These are phyloP conservation scores for Sphaerophoria rueppellii DNA, from an alignment of 2,888 invertebrate species.

Conservation along the genomic window DNA sequence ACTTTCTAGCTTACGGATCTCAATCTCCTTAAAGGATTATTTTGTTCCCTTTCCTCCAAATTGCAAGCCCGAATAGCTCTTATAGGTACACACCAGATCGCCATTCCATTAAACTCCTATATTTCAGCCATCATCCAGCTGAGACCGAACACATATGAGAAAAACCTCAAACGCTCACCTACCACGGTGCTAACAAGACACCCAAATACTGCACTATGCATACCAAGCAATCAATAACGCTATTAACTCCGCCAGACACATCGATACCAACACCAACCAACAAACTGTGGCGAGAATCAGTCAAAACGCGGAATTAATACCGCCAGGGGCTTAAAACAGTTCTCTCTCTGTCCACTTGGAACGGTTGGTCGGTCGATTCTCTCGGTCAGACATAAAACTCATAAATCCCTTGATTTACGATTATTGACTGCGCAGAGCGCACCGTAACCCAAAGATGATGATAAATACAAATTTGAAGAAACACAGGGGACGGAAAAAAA, in stretches of 20 bases:
- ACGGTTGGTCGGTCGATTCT: conserved; percentile 15
- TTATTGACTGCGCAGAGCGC: conserved; percentile 69
- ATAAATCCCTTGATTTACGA: conserved; percentile 74
- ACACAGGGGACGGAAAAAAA: conserved; percentile 10
- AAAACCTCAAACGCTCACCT: conserved; percentile 35
- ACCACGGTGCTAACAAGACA: conserved; percentile 71
- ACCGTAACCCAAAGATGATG: conserved; percentile 59
- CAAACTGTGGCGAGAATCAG: conserved; percentile 63
- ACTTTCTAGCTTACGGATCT: conserved; percentile 60
- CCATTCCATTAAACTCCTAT: conserved; percentile 53
- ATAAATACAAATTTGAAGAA: conserved; percentile 30
- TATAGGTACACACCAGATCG: conserved; percentile 18
- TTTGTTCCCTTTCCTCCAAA: conserved; percentile 28
- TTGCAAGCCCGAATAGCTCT: conserved; percentile 11
- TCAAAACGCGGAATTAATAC: conserved; percentile 71
- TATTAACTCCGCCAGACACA: conserved; percentile 50
- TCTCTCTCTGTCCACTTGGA: conserved; percentile 37
- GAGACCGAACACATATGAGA: conserved; percentile 23
- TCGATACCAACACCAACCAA: conserved; percentile 13
- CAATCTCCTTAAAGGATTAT: conserved; percentile 70
- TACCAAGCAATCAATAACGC: conserved; percentile 68
- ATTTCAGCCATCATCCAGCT: conserved; percentile 31
- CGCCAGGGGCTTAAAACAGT: conserved; percentile 68
- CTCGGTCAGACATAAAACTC: conserved; percentile 65
- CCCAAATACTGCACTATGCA: conserved; percentile 52